These are phyloP conservation scores for Brienomyrus brachyistius DNA, from an alignment of 2,113 vertebrate species.

Conservation along the genomic window DNA sequence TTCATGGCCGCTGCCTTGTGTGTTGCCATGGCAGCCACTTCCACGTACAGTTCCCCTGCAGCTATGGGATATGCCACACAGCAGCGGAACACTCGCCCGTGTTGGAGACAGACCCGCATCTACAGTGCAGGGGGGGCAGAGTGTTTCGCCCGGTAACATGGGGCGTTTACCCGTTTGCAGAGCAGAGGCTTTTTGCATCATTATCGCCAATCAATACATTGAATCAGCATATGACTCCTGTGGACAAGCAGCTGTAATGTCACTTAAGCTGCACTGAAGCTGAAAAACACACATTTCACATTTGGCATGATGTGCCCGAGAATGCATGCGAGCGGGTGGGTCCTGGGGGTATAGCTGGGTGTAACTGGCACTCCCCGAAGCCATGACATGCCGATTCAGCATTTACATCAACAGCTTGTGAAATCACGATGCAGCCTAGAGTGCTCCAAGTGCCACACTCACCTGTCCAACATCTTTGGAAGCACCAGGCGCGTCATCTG, in stretches of 20 bases:
- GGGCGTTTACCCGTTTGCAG: not conserved
- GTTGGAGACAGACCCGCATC: not conserved
- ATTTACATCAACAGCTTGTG: not conserved
- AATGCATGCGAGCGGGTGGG: not conserved
- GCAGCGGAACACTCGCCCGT: not conserved
- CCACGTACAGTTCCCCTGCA: not conserved
- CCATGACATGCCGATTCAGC: not conserved
- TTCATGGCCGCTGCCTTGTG: constrained; percentile 31
- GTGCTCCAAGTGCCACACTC: constrained; percentile 41
- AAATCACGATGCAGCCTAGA: not conserved
- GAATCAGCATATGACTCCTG: not conserved
- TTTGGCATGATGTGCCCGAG: not conserved
- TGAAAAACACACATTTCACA: not conserved
- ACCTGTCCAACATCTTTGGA: constrained; percentile 90
- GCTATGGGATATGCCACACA: not conserved
- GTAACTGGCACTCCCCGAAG: not conserved
- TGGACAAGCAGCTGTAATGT: not conserved
- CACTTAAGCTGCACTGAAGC: not conserved
- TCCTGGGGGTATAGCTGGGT: not conserved
- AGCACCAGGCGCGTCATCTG: constrained; percentile 92
- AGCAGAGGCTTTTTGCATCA: not conserved
- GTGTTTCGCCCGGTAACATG: not conserved
- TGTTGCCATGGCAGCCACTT: constrained; percentile 62
- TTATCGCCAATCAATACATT: not conserved
- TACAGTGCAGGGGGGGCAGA: not conserved